Evolutionary conservation across 2,888 invertebrate species (phyloP).

Genomic region (Cerceris ruficornis): DNA sequence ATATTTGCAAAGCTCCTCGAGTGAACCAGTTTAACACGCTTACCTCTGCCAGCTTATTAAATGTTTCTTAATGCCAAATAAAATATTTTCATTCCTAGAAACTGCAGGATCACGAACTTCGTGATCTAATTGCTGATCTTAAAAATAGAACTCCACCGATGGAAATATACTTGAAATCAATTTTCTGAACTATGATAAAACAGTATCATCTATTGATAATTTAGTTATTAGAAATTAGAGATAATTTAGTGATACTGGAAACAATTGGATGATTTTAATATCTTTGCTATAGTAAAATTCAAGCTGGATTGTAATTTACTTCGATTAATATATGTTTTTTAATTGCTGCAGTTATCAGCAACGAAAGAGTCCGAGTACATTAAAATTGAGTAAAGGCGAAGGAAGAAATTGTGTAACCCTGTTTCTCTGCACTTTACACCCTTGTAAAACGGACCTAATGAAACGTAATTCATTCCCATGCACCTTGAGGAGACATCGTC

Average conservation of each 20-base stretch:
- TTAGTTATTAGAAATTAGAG: too few relatives aligned
- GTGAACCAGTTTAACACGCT: constrained; percentile 26
- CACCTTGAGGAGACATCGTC: constrained; percentile 72
- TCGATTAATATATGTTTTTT: too few relatives aligned
- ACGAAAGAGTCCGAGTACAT: neutral
- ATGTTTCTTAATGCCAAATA: neutral
- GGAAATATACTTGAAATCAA: neutral
- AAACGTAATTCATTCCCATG: constrained; percentile 74
- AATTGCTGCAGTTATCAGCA: neutral
- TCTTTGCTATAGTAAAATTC: neutral
- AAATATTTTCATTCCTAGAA: neutral
- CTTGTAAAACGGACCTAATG: constrained; percentile 65
- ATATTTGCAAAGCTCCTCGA: constrained; percentile 9
- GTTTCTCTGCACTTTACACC: constrained; percentile 22
- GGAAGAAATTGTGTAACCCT: constrained; percentile 21
- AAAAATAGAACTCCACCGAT: too few relatives aligned
- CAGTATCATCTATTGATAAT: too few relatives aligned
- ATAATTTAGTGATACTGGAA: too few relatives aligned
- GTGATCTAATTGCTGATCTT: too few relatives aligned
- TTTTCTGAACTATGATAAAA: neutral
- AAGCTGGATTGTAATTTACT: too few relatives aligned
- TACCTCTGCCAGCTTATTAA: neutral
- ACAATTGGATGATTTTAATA: too few relatives aligned
- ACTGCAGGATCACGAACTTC: neutral
- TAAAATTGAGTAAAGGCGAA: neutral